A percentile compares a stretch with the other conserved stretches of the same genome.
Evolutionary conservation across 1,140 invertebrate species (phyloP).

Genomic region (Saccostrea glomerata): DNA sequence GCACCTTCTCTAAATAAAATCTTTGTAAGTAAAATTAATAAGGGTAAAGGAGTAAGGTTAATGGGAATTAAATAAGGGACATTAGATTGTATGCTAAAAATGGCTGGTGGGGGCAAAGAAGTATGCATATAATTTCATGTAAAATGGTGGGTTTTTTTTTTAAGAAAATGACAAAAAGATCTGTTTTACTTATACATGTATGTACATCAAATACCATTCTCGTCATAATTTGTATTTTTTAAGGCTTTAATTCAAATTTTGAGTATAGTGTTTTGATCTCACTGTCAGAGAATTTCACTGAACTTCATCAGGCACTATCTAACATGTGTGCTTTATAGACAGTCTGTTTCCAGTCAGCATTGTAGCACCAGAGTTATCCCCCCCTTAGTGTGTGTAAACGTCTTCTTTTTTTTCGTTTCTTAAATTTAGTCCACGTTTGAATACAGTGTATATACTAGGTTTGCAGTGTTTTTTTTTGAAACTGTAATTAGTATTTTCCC

Average conservation of each 20-base stretch:
- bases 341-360: neutral
- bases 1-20: no score
- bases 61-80: no score
- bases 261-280: neutral
- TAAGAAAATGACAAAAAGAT: no score
- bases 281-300: conserved; percentile 5
- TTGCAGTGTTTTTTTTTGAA: neutral
- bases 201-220: neutral
- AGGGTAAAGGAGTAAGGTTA: no score
- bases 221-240: no score
- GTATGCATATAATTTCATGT: no score
- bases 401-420: neutral
- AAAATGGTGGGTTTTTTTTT: no score
- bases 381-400: neutral
- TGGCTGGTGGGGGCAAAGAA: no score
- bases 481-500: neutral
- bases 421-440: neutral
- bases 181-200: no score
- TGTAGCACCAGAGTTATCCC: neutral
- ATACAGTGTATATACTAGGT: neutral
- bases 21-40: no score
- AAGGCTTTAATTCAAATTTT: no score
- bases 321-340: conserved; percentile 15
- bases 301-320: neutral
- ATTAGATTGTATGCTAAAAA: no score